Evolutionary conservation across 2,888 invertebrate genomes (phyloP).

Genomic region (Drosophila nigritarsus): DNA sequence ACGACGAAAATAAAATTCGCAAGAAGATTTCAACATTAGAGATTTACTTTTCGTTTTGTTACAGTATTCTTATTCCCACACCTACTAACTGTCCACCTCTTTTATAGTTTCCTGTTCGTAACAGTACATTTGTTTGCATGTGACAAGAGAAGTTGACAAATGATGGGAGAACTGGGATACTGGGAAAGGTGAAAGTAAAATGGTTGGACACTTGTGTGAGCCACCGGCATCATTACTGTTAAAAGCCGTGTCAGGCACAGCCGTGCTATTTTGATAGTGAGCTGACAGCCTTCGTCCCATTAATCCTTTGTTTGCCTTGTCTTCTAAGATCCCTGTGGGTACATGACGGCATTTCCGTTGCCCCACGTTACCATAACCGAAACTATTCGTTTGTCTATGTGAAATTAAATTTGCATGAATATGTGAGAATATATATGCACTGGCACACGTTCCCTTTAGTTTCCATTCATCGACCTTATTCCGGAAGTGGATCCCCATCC

Average conservation of each 20-base stretch:
- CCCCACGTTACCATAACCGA: background rate
- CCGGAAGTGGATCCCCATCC: conserved; percentile 8
- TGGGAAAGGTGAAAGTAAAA: conserved; percentile 3
- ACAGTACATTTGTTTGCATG: conserved; percentile 18
- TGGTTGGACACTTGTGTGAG: conserved; percentile 41
- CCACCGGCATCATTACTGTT: conserved; percentile 41
- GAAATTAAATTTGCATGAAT: conserved; percentile 36
- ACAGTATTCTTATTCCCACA: background rate
- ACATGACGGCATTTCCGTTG: conserved; percentile 1
- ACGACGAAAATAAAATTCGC: background rate
- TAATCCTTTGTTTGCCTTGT: conserved; percentile 41
- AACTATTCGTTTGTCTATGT: conserved; percentile 43
- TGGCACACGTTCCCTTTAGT: conserved; percentile 3
- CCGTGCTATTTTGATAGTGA: conserved; percentile 41
- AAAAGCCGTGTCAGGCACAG: conserved; percentile 47
- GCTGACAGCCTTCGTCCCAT: conserved; percentile 42
- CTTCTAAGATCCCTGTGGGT: conserved; percentile 5
- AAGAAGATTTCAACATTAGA: background rate
- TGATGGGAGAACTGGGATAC: conserved; percentile 50
- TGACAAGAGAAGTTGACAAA: conserved; percentile 60
- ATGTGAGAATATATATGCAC: conserved; percentile 19
- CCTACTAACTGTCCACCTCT: conserved; percentile 5
- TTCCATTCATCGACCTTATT: background rate
- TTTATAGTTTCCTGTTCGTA: conserved; percentile 5
- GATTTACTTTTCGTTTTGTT: background rate